Evolutionary conservation across 1,140 invertebrate species (phyloP).

Genomic region (Parapsyche elsis): DNA sequence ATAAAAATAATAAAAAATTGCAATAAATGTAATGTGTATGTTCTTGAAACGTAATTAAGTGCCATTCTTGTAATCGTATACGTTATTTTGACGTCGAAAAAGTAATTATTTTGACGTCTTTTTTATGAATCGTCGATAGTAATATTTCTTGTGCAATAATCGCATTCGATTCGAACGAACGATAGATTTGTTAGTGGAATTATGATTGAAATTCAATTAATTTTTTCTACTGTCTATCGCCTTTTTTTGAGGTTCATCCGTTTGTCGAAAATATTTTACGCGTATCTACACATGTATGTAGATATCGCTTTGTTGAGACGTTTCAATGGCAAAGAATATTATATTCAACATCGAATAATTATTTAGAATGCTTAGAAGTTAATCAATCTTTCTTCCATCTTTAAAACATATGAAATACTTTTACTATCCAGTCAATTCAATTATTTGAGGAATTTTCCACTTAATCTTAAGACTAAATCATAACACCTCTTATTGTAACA

Average conservation of each 20-base stretch:
- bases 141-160: conserved; percentile 4
- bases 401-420: too few species aligned
- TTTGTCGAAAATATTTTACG: not conserved
- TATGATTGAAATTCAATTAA: conserved; percentile 25
- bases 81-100: not conserved
- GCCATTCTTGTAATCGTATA: not conserved
- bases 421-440: too few species aligned
- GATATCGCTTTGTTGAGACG: not conserved
- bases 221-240: not conserved
- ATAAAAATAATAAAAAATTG: too few species aligned
- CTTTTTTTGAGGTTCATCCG: not conserved
- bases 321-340: too few species aligned
- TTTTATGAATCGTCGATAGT: conserved; percentile 16
- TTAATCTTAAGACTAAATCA: too few species aligned
- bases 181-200: conserved; percentile 9
- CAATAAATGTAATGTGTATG: too few species aligned
- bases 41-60: not conserved
- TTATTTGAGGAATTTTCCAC: too few species aligned
- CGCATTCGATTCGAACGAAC: not conserved
- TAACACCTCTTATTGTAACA: too few species aligned
- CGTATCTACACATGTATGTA: not conserved
- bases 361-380: too few species aligned
- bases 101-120: conserved; percentile 14
- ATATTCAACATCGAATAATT: too few species aligned
- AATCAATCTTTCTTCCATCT: too few species aligned